phyloP scores from a whole-genome alignment of 1,140 invertebrate genomes.

The Halictus rubicundus region DNA sequence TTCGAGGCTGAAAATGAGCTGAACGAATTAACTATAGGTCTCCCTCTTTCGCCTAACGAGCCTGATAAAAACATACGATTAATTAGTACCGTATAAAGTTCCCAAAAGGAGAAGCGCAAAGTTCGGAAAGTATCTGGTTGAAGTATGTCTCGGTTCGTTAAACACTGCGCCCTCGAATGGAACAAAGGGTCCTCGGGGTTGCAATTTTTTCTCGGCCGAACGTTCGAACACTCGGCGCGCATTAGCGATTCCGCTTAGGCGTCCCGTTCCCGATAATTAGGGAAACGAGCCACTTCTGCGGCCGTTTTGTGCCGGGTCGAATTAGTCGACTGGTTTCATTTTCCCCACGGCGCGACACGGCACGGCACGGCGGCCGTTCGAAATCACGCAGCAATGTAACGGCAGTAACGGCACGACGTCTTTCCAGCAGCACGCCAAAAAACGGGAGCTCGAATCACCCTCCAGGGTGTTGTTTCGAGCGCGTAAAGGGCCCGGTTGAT shows the following conservation, averaged over 20 bases:
- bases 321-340: constrained; percentile 23
- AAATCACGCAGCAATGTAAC: constrained; percentile 34
- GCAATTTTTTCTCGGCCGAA: no score
- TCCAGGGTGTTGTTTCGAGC: constrained; percentile 26
- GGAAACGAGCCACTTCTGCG: neutral
- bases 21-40: no score
- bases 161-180: no score
- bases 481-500: neutral
- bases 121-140: no score
- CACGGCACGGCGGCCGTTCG: neutral
- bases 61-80: no score
- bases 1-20: no score
- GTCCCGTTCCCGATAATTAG: neutral
- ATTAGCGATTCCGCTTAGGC: neutral
- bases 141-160: no score
- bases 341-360: no score
- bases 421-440: constrained; percentile 15
- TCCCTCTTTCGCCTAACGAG: no score
- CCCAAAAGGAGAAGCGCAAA: no score
- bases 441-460: constrained; percentile 24
- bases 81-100: no score
- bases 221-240: neutral
- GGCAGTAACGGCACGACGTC: constrained; percentile 33
- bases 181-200: no score
- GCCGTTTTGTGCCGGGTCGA: neutral